A percentile compares a stretch with the other conserved stretches of the same genome.
Evolutionary conservation across 2,797 vertebrate genomes (phyloP).

Genomic region (Tokudaia tokunoshimensis): DNA sequence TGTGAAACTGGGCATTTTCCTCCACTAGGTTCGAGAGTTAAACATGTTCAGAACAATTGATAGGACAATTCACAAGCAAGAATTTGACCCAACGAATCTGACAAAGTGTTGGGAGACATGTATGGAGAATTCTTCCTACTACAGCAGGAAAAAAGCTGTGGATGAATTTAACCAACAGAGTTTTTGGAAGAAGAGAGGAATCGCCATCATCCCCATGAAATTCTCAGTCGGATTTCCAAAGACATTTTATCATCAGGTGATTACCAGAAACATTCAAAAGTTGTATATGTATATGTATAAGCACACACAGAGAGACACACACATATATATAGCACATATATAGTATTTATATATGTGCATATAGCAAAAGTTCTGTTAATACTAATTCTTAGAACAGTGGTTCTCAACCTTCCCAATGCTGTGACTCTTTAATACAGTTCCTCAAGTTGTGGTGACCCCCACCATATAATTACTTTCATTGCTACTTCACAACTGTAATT

Average conservation of each 20-base stretch:
- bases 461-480: neutral
- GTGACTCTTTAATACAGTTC: neutral
- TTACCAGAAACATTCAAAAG: constrained; percentile 18
- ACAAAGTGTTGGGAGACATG: constrained; percentile 73
- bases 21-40: constrained; percentile 64
- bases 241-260: constrained; percentile 70
- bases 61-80: constrained; percentile 69
- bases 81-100: constrained; percentile 69
- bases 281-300: neutral
- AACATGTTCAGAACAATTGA: constrained; percentile 62
- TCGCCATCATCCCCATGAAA: constrained; percentile 71
- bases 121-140: constrained; percentile 71
- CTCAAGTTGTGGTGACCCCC: neutral
- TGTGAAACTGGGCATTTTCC: neutral
- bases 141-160: constrained; percentile 10
- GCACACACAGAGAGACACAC: too few species aligned
- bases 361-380: neutral
- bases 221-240: constrained; percentile 61
- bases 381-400: neutral
- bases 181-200: constrained; percentile 71
- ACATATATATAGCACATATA: too few species aligned
- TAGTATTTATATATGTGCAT: neutral
- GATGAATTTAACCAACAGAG: constrained; percentile 69
- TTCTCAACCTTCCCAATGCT: neutral
- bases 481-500: neutral